Percentiles rank a stretch among this genome's conserved stretches.
Evolutionary conservation across 2,113 vertebrate genomes (phyloP).

Genomic region (Corythaixoides concolor): DNA sequence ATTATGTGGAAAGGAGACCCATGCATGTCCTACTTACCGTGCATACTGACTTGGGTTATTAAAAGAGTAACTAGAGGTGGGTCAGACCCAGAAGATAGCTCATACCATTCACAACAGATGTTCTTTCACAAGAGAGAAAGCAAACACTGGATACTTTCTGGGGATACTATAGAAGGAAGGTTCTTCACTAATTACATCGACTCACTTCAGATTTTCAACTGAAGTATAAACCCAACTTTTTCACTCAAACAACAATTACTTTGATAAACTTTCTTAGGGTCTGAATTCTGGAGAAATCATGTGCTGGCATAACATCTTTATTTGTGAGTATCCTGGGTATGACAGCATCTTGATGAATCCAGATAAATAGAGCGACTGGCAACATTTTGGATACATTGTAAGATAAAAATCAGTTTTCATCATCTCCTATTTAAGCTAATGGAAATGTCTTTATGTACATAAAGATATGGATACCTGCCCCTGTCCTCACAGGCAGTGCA

Average conservation of each 20-base stretch:
- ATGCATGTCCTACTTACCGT: constrained; percentile 17
- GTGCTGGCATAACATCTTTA: background rate
- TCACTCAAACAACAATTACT: background rate
- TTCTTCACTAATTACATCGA: background rate
- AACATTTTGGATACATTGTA: background rate
- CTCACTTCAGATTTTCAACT: background rate
- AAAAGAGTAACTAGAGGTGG: constrained; percentile 23
- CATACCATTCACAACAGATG: constrained; percentile 15
- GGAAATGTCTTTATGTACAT: background rate
- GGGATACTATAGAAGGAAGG: background rate
- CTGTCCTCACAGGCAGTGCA: background rate
- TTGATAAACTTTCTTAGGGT: background rate
- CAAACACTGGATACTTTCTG: background rate
- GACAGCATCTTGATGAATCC: background rate
- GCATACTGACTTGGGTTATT: constrained; percentile 6
- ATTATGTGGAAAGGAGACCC: constrained; percentile 37
- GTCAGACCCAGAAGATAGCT: background rate
- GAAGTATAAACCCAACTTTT: background rate
- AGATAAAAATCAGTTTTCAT: background rate
- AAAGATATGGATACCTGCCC: background rate
- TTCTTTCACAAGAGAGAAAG: background rate
- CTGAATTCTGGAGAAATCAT: background rate
- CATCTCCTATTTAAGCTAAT: background rate
- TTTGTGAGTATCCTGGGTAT: background rate
- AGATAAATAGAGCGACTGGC: background rate